Evolutionary conservation across 2,797 vertebrate genomes (phyloP), one percentile per base, ranked within the genome.

Genomic region (Tapera naevia): DNA sequence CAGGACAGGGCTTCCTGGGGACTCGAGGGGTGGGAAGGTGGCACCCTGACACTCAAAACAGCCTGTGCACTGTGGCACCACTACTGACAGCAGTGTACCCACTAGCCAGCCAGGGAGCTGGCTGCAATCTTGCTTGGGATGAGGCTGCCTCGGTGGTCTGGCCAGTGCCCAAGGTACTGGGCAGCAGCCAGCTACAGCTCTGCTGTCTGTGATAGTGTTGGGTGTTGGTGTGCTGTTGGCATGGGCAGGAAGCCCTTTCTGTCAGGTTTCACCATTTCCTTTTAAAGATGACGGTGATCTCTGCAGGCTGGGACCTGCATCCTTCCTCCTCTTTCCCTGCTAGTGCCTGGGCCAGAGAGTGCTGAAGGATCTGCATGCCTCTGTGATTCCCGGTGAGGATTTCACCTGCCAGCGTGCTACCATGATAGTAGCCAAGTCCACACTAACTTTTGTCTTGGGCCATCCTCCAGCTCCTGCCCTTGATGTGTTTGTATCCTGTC

Each of bases 391-490:
- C 17, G 3, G 33, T 5, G 22, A 48, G 22, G 37, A 41, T 61
- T 51, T 46, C 22, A 6, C 28, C 27, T 15, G 5, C 50, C 9
- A 3, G 0, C 3, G 17, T 48, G 43, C n/a, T 65, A 14, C 56
- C 13, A n/a, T 25, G 27, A 2, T 1, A 5, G 4, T 9, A 0
- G 4, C 17, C 1, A 1, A 0, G 0, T 18, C 25, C 66, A 51
- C 25, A 23, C 24, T 0, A 3, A 11, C 39, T 60, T 78, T 15
- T 11, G 22, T 45, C 54, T n/a, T 73, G 28, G 35, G 35, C 22
- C 13, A 9, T 60, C 12, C 19, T 85, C 39, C 80, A 60, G 30
- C n/a, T 82, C 51, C 61, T 60, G 45, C 60, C 11, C 50, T 51
- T 33, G 27, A 19, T 1, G 1, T 28, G 16, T 79, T 75, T 61